Evolutionary conservation across 1,140 invertebrate genomes (phyloP), one percentile per base, ranked within the genome.

Genomic region (Macrosteles quadrilineatus): DNA sequence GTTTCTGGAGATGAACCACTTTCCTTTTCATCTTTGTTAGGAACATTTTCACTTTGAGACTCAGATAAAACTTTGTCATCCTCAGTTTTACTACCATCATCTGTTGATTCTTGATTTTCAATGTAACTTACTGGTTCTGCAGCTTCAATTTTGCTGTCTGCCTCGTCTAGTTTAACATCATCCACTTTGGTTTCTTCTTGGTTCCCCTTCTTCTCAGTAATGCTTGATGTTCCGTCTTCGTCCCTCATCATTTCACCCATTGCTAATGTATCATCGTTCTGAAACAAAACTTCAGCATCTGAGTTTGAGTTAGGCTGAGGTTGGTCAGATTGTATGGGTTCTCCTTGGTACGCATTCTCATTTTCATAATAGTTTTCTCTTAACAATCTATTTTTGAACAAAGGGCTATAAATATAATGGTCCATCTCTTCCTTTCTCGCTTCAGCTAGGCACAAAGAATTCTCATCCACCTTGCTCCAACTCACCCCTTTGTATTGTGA

Each of bases 381-480:
- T 62, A 70, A 25, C 40, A 32, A 32, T 71, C 30, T 66, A 45
- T 12, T 32, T 66, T 2, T 53, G 25, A 30, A 21, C 25, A 53
- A 36, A 17, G 6, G 14, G 17, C 67, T 71, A 17, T 64, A 43
- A 45, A 25, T 27, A 27, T 9, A 43, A 23, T 21, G 63, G 31
- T n/a, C 9, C 40, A 30, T 19, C 23, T 67, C 43, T 6, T 55
- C 47, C 19, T 25, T 62, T 32, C 27, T 32, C 2, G 32, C 65
- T 63, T 74, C 74, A 11, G 64, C 63, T 63, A 65, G 55, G 50
- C 76, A 77, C 12, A 75, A 31, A 45, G 73, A 69, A 57, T 76
- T 72, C 64, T 77, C 73, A 55, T 73, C 68, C 14, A 77, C 63
- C 32, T 72, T 69, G 25, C 40, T 74, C 50, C 73, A 70, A 14